These are phyloP conservation scores for Psylliodes chrysocephalus DNA, from an alignment of 2,888 invertebrate genomes.

Conservation along the genomic window DNA sequence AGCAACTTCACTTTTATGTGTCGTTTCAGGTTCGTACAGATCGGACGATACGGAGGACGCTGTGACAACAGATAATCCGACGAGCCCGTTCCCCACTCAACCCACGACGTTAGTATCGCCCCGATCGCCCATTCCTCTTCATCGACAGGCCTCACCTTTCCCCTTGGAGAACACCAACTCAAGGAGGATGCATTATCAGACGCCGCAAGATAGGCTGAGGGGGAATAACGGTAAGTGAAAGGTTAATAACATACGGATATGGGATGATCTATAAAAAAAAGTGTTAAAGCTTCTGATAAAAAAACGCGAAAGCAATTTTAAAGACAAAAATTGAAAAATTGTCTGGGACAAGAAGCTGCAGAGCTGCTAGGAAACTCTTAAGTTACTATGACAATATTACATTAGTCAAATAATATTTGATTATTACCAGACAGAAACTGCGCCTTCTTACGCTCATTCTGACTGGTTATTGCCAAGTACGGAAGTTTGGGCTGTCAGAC, in stretches of 20 bases:
- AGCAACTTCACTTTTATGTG: conserved; percentile 25
- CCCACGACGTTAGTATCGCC: conserved; percentile 67
- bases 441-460: no score
- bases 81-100: conserved; percentile 68
- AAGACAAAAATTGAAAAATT: not conserved
- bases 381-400: no score
- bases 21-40: conserved; percentile 73
- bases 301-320: not conserved
- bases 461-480: no score
- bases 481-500: no score
- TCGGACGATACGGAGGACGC: conserved; percentile 77
- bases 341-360: no score
- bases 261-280: conserved; percentile 13
- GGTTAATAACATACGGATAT: conserved; percentile 18
- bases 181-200: conserved; percentile 68
- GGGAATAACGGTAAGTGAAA: conserved; percentile 61
- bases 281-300: not conserved
- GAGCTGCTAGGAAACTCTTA: no score
- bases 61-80: conserved; percentile 68
- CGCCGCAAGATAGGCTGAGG: conserved; percentile 63
- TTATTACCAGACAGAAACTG: no score
- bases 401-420: no score
- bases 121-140: conserved; percentile 70
- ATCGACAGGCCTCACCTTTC: conserved; percentile 76
- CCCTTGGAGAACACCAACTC: conserved; percentile 75